phyloP scores from a whole-genome alignment of 2,113 vertebrate species.

The Oryzias melastigma region DNA sequence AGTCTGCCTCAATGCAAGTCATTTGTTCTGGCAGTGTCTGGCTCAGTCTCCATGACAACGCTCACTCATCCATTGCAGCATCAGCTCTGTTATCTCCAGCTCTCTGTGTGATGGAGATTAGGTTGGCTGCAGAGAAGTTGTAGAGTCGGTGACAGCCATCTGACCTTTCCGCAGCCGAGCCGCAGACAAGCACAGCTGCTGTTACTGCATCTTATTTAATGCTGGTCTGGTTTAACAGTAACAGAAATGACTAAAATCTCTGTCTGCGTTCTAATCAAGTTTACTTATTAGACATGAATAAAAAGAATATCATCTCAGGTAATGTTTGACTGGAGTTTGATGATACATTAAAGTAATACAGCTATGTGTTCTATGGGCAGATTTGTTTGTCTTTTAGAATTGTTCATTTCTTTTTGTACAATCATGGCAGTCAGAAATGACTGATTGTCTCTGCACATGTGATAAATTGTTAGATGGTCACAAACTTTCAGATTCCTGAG shows the following conservation, averaged over 20 bases:
- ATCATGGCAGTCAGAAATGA: too few species aligned
- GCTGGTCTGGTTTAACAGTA: conserved; percentile 1
- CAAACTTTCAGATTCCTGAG: too few species aligned
- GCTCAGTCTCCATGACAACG: conserved; percentile 63
- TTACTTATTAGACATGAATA: too few species aligned
- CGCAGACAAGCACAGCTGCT: conserved; percentile 1
- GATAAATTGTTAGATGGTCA: too few species aligned
- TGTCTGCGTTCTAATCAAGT: background rate
- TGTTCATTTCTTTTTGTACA: too few species aligned
- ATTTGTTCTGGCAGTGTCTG: conserved; percentile 35
- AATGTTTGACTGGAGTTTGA: too few species aligned
- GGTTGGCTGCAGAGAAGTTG: conserved; percentile 21
- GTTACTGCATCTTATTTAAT: background rate
- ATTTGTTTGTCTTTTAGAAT: too few species aligned
- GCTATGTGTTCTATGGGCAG: too few species aligned
- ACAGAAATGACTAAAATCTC: background rate
- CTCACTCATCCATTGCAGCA: conserved; percentile 37
- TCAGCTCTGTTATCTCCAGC: conserved; percentile 27
- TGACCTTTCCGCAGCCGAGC: conserved; percentile 26
- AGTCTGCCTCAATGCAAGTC: conserved; percentile 34
- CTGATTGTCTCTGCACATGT: too few species aligned
- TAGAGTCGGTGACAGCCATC: background rate
- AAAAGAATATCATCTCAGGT: too few species aligned
- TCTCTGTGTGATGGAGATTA: conserved; percentile 11
- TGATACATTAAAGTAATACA: too few species aligned